Percentiles rank a stretch among this genome's conserved stretches.
These are phyloP conservation scores for Phoxinus phoxinus DNA, from an alignment of 2,113 vertebrate genomes.

Conservation along the genomic window DNA sequence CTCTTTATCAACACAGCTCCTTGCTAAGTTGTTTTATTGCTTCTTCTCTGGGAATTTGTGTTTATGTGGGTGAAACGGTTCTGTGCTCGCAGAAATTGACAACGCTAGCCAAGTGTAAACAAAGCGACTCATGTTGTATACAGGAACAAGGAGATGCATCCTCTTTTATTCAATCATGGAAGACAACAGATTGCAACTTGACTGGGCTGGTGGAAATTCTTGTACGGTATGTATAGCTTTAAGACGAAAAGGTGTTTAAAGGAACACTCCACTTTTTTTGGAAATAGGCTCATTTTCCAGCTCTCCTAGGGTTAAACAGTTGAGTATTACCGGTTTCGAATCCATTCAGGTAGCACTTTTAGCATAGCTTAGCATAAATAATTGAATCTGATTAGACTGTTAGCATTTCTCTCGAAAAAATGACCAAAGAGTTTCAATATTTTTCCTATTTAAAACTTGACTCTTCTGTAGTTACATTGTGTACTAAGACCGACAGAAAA, in stretches of 20 bases:
- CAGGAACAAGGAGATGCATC: neutral
- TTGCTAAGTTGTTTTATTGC: conserved; percentile 11
- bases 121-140: neutral
- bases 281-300: too few species aligned
- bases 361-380: too few species aligned
- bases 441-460: too few species aligned
- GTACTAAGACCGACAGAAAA: too few species aligned
- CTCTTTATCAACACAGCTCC: neutral
- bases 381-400: too few species aligned
- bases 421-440: too few species aligned
- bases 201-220: neutral
- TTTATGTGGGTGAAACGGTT: conserved; percentile 19
- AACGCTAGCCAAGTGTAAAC: conserved; percentile 18
- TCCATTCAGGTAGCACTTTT: too few species aligned
- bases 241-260: neutral
- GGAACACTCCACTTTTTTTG: too few species aligned
- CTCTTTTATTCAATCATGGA: conserved; percentile 6
- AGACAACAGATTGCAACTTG: neutral
- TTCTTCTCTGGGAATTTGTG: conserved; percentile 10
- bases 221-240: neutral
- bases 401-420: too few species aligned
- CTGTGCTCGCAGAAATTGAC: neutral
- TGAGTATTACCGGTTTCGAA: too few species aligned
- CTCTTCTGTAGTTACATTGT: too few species aligned
- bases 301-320: too few species aligned